phyloP scores from a whole-genome alignment of 2,888 invertebrate species.

The Drosophila mettleri region DNA sequence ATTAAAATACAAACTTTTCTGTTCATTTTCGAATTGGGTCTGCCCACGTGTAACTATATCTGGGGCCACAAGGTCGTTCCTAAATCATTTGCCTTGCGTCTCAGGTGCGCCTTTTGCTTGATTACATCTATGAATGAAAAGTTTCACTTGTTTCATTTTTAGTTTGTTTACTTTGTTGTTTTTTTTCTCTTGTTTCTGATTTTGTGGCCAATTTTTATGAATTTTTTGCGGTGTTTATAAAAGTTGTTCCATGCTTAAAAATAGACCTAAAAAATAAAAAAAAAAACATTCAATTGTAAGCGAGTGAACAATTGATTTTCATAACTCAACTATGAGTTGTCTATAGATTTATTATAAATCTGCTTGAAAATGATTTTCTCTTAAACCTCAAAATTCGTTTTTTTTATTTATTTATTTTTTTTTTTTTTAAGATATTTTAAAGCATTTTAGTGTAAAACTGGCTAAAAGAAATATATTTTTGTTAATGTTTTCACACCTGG shows the following conservation, averaged over 20 bases:
- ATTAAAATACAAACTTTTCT: slow-evolving; percentile 14
- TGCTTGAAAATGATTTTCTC: background rate
- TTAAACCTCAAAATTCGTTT: background rate
- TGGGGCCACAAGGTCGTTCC: slow-evolving; percentile 61
- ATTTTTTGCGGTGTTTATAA: slow-evolving; percentile 56
- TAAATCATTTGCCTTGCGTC: slow-evolving; percentile 25
- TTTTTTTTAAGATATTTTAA: background rate
- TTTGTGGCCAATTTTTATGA: slow-evolving; percentile 51
- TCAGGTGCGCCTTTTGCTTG: slow-evolving; percentile 28
- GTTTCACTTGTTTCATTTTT: slow-evolving; percentile 26
- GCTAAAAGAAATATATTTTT: background rate
- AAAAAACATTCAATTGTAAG: slow-evolving; percentile 17
- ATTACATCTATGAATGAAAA: slow-evolving; percentile 61
- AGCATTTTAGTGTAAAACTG: background rate
- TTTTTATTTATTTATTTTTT: background rate
- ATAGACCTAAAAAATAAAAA: slow-evolving; percentile 34
- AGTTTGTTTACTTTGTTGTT: slow-evolving; percentile 58
- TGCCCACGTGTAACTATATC: slow-evolving; percentile 65
- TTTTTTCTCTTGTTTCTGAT: slow-evolving; percentile 17
- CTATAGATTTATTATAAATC: background rate
- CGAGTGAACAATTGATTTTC: slow-evolving; percentile 34
- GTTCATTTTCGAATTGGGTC: slow-evolving; percentile 17
- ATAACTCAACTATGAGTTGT: slow-evolving; percentile 1
- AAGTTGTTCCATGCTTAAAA: slow-evolving; percentile 35
- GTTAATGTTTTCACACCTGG: slow-evolving; percentile 21